These are phyloP conservation scores for Petrolisthes manimaculis DNA, from an alignment of 2,888 invertebrate species.

Conservation along the genomic window DNA sequence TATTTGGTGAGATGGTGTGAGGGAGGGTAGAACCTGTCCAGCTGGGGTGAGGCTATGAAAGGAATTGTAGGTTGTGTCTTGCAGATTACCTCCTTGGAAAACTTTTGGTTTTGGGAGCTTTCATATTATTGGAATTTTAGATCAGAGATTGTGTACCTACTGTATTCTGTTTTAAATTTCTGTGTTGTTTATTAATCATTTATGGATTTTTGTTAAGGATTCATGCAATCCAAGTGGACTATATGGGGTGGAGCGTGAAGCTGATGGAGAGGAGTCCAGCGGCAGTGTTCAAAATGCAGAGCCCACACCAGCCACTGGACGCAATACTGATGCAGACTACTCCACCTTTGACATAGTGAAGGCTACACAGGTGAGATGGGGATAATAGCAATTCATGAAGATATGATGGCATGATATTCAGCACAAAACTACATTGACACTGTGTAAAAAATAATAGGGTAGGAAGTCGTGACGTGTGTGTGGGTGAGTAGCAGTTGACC, in stretches of 20 bases:
- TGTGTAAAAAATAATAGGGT: no score
- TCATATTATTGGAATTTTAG: no score
- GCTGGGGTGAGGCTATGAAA: no score
- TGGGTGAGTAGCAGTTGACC: no score
- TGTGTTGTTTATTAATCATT: neutral
- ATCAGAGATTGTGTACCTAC: neutral
- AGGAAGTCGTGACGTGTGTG: no score
- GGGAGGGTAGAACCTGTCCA: no score
- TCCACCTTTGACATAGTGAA: conserved; percentile 82
- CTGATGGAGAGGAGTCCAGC: conserved; percentile 43
- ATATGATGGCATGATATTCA: no score
- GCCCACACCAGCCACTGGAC: conserved; percentile 47
- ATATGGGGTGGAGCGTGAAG: conserved; percentile 64
- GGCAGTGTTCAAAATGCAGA: conserved; percentile 57
- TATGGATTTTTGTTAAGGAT: conserved; percentile 39
- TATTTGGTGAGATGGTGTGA: no score
- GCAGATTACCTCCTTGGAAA: no score
- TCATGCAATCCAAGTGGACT: conserved; percentile 63
- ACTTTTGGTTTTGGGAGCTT: no score
- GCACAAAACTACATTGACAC: no score
- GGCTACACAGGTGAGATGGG: conserved; percentile 84
- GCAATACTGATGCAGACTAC: conserved; percentile 61
- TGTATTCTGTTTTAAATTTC: neutral
- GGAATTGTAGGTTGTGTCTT: no score
- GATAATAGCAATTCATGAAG: neutral